Conservation (phyloP, 2,113 vertebrate species). For the Onychostoma macrolepis region DNA sequence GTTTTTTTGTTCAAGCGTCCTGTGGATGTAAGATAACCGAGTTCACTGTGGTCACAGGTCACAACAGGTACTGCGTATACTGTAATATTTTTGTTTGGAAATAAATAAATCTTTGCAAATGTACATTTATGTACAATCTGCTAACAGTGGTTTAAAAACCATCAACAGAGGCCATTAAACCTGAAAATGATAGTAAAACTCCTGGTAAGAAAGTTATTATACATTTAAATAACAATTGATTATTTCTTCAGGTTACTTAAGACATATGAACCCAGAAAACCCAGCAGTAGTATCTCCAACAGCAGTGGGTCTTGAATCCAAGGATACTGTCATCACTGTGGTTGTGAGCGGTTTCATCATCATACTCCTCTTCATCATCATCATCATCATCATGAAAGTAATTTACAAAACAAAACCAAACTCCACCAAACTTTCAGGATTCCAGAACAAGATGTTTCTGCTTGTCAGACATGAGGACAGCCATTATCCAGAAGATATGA, state of each 20-base stretch:
- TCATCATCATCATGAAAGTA: background rate
- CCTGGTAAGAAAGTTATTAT: background rate
- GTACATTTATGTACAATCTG: background rate
- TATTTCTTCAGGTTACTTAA: background rate
- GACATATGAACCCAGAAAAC: background rate
- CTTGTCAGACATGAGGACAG: too few species aligned
- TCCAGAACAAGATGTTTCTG: too few species aligned
- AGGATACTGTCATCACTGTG: background rate
- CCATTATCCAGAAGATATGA: too few species aligned
- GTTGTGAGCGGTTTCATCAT: background rate
- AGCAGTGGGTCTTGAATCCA: too few species aligned
- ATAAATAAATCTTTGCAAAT: background rate
- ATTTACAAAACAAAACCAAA: background rate
- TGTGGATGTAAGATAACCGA: fast-evolving
- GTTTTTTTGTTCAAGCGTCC: background rate
- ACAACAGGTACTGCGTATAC: background rate
- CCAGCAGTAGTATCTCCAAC: too few species aligned
- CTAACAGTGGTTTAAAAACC: background rate
- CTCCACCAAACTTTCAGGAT: too few species aligned
- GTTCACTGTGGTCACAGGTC: background rate
- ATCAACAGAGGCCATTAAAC: too few species aligned
- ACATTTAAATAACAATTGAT: background rate
- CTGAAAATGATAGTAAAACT: too few species aligned
- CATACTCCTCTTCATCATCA: background rate
- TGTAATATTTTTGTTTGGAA: background rate